Evolutionary conservation across 1,140 invertebrate genomes (phyloP).

Genomic region (Sycophila sp.): DNA sequence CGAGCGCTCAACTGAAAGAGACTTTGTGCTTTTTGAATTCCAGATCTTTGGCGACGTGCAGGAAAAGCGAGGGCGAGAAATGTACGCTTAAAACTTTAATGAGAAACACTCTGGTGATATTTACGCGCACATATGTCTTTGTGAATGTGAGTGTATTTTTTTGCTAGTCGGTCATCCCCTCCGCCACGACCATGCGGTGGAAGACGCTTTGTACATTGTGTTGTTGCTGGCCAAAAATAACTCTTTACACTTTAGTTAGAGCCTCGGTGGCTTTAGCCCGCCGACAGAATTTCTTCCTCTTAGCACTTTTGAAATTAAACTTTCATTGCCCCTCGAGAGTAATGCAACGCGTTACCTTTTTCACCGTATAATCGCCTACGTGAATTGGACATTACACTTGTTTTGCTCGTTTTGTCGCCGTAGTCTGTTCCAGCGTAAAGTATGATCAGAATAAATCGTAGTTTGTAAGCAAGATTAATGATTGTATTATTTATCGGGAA

Average conservation of each 20-base stretch:
- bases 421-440: too few species aligned
- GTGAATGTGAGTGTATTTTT: too few species aligned
- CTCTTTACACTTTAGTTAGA: background rate
- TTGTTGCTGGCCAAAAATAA: background rate
- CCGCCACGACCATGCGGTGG: background rate
- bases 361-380: background rate
- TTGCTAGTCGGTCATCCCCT: too few species aligned
- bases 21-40: background rate
- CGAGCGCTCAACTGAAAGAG: too few species aligned
- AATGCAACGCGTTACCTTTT: background rate
- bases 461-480: too few species aligned
- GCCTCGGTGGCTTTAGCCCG: background rate
- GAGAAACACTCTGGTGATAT: background rate
- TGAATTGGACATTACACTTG: background rate
- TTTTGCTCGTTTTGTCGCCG: too few species aligned
- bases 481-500: too few species aligned
- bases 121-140: too few species aligned
- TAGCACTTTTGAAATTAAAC: constrained; percentile 26
- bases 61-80: background rate
- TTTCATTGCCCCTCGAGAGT: constrained; percentile 15
- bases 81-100: constrained; percentile 13
- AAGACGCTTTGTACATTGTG: background rate
- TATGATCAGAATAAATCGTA: too few species aligned
- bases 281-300: background rate
- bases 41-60: background rate